These are phyloP conservation scores for Dynastes hyllus DNA, from an alignment of 2,888 invertebrate genomes.

Conservation along the genomic window DNA sequence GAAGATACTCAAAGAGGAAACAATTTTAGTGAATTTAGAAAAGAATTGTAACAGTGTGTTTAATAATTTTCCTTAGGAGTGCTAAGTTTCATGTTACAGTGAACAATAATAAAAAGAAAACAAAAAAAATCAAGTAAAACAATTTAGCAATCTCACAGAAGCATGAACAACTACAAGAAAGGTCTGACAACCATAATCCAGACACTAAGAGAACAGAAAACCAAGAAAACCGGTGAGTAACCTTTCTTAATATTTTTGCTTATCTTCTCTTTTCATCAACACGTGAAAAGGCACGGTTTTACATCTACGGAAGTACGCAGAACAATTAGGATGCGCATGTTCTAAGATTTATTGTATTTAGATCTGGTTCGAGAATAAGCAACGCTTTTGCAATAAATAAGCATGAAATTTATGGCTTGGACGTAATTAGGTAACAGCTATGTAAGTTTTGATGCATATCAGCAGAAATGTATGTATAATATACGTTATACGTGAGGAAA, in stretches of 20 bases:
- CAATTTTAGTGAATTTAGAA: too few species aligned
- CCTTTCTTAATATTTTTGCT: too few species aligned
- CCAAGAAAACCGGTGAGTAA: constrained; percentile 51
- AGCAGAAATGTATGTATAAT: background rate
- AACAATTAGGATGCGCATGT: background rate
- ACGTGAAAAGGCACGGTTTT: background rate
- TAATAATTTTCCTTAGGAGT: too few species aligned
- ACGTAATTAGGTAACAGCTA: constrained; percentile 12
- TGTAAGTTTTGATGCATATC: background rate
- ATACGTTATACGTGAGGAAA: background rate
- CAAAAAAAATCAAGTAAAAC: too few species aligned
- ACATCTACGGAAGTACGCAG: background rate
- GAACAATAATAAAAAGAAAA: too few species aligned
- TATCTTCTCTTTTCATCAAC: background rate
- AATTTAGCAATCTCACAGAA: too few species aligned
- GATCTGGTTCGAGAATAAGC: too few species aligned
- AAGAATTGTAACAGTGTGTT: too few species aligned
- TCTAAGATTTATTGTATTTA: background rate
- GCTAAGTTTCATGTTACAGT: too few species aligned
- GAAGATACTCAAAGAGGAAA: too few species aligned
- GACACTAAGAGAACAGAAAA: constrained; percentile 53
- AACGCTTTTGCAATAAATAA: constrained; percentile 3
- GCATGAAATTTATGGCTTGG: background rate
- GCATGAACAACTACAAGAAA: constrained; percentile 39
- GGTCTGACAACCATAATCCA: constrained; percentile 53